Base-by-base conservation (phyloP, 2,797 vertebrate genomes). In the Trachurus trachurus region DNA sequence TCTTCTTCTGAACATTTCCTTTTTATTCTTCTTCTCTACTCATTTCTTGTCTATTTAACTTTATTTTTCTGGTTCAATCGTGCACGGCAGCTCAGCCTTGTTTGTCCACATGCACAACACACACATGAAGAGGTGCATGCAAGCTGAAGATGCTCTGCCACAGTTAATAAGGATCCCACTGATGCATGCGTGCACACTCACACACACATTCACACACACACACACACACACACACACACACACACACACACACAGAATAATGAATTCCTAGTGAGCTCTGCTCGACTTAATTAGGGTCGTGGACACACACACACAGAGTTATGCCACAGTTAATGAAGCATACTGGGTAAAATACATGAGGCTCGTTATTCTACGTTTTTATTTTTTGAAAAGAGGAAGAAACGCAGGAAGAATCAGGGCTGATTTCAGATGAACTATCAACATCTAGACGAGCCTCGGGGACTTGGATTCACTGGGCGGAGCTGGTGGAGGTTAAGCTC, bases 321-420 rank as follows among this genome's bases (percentile, higher is more conserved):
- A 58, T 65, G 58, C 56, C 44, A 29, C 50, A 37, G 54, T 49
- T 86, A 80, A 84, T 82, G 77, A 89, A 84, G 75, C 84, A 72
- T 85, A 72, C 78, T 71, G 50, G 52, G 37, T 58, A 74, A 74
- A 47, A 70, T 60, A 58, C 49, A 74, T 4, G 26, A 8, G 7
- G 49, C 75, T 88, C 74, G 75, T 88, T 87, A 84, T 86, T 84
- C 79, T 76, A 4, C 17, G 26, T 11, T 63, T 49, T 40, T 8
- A 3, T 31, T 50, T 31, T 34, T 49, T 47, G 2, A 22, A 22
- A 42, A 78, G 15, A 47, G 2, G 4, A 29, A 16, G 21, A 29
- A 9, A 42, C 26, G 12, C 19, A 17, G 9, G 71, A 64, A 53
- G 65, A 44, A 5, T 34, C 16, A 11, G 52, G 26, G 19, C 63